Conservation (phyloP, 2,797 vertebrate species). For the Alca torda region DNA sequence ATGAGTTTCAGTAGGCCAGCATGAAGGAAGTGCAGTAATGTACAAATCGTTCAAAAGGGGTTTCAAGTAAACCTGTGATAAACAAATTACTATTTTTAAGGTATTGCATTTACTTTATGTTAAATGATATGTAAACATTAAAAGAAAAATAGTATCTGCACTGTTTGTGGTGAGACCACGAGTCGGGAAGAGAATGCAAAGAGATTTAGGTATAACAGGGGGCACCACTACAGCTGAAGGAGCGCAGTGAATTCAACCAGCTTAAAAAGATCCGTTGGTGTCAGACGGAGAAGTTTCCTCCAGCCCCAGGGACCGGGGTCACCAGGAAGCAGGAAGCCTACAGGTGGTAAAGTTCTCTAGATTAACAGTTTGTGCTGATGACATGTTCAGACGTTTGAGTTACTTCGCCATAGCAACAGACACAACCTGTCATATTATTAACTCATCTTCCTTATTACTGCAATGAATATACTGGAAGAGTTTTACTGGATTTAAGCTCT, state of each 20-base stretch:
- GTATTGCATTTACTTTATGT: background rate
- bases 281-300: background rate
- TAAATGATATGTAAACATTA: conserved; percentile 27
- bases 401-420: background rate
- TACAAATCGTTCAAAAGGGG: background rate
- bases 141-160: background rate
- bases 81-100: conserved; percentile 32
- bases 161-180: background rate
- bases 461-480: background rate
- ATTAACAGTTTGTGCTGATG: background rate
- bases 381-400: background rate
- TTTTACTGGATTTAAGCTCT: background rate
- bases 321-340: background rate
- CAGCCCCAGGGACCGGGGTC: background rate
- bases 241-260: background rate
- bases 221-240: background rate
- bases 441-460: background rate
- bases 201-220: background rate
- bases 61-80: conserved; percentile 20
- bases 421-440: background rate
- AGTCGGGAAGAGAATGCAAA: background rate
- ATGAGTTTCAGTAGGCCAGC: background rate
- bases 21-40: background rate
- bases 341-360: background rate
- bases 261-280: fast-evolving